Conservation (phyloP, 2,797 vertebrate genomes). For the Rhinophrynus dorsalis region DNA sequence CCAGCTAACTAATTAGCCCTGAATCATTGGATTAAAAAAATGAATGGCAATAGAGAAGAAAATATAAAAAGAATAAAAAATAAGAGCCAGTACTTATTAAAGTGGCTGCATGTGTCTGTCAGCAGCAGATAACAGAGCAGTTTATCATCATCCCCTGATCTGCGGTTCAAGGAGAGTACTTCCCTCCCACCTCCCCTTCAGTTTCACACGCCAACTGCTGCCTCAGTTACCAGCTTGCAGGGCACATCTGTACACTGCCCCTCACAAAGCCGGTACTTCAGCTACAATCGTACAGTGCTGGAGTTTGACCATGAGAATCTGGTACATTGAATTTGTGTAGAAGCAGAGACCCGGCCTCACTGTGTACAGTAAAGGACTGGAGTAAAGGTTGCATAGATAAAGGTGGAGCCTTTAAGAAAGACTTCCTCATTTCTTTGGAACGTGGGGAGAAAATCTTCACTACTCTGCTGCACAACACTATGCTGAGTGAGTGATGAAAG, state of each 20-base stretch:
- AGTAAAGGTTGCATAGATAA: not conserved
- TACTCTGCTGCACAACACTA: not conserved
- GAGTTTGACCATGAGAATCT: not conserved
- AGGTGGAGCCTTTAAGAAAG: accelerated
- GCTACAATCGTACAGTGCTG: constrained; percentile 5
- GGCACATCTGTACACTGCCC: constrained; percentile 14
- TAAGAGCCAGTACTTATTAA: not conserved
- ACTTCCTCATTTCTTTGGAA: constrained; percentile 7
- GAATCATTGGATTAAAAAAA: too few relatives aligned
- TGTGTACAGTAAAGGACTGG: not conserved
- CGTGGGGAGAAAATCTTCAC: not conserved
- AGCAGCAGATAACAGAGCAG: constrained; percentile 47
- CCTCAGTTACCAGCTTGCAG: constrained; percentile 42
- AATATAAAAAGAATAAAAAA: not conserved
- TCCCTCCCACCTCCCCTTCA: not conserved
- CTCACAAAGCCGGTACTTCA: constrained; percentile 1
- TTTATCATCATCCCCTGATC: constrained; percentile 37
- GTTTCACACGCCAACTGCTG: not conserved
- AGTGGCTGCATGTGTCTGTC: constrained; percentile 30
- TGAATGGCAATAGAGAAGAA: not conserved
- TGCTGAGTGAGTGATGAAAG: not conserved
- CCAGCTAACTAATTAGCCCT: not conserved
- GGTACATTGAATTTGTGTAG: not conserved
- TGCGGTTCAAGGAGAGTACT: constrained; percentile 44
- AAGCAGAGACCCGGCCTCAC: not conserved